These are phyloP conservation scores for Spisula subtruncata DNA, from an alignment of 2,888 invertebrate genomes.

Conservation along the genomic window DNA sequence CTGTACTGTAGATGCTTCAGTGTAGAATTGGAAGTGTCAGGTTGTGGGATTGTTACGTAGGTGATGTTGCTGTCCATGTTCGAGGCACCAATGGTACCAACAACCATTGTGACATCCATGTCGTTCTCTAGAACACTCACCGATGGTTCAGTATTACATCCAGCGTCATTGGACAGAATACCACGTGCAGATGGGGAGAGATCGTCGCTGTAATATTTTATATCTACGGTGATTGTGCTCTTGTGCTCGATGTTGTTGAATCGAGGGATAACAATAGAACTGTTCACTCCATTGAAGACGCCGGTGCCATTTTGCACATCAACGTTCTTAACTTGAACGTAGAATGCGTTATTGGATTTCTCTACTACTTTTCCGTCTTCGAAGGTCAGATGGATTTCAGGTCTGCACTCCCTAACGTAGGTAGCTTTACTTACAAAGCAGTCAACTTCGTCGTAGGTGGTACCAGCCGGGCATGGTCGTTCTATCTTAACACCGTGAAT, in stretches of 20 bases:
- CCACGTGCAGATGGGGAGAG: background rate
- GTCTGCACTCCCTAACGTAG: background rate
- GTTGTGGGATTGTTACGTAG: background rate
- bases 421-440: conserved; percentile 50
- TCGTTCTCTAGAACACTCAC: background rate
- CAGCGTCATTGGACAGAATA: conserved; percentile 16
- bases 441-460: conserved; percentile 61
- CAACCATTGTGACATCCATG: background rate
- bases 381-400: conserved; percentile 27
- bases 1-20: background rate
- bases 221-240: background rate
- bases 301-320: conserved; percentile 1
- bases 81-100: conserved; percentile 25
- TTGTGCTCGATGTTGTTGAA: conserved; percentile 30
- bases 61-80: background rate
- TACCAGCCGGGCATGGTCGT: conserved; percentile 75
- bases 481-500: conserved; percentile 70
- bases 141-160: background rate
- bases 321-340: background rate
- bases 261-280: conserved; percentile 24
- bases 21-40: background rate
- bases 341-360: background rate
- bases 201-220: background rate
- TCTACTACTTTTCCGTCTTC: background rate
- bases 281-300: conserved; percentile 24